Base-by-base conservation (phyloP, 2,888 invertebrate species). In the Drosophila subsilvestris region DNA sequence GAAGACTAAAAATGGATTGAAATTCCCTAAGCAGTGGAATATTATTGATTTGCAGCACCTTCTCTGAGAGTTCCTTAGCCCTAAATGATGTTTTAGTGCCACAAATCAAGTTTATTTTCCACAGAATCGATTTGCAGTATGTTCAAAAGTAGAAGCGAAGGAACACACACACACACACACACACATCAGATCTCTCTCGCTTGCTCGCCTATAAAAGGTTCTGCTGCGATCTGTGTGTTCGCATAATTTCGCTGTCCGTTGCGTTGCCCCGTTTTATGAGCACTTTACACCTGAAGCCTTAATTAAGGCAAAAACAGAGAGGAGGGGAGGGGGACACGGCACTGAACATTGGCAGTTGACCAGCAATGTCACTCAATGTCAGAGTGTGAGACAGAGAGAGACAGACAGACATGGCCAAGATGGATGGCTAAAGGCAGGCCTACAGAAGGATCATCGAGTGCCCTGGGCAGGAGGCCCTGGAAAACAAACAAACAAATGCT, bases 311-410 rank as follows among this genome's bases (percentile, higher is more conserved):
- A 14, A 51, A 12, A 49, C 32, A 60, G 37, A 27, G 71, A 50
- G 62, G 51, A 74, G 49, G 0, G 12, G 29, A 4, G 2, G 29
- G 12, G 12, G 0, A 25, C 1, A 25, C 25, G 1, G 6, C 5
- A 25, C 25, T 29, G 10, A 75, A 67, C 72, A 74, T 76, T 76
- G 78, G 78, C 78, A 80, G 78, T 82, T 80, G 80, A 70, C 62
- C 72, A 62, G 80, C 76, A 80, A 81, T 88, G 86, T 89, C 86
- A 86, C 76, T 86, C 89, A 88, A 85, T 88, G 88, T 86, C 88
- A 88, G 79, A 75, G 62, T 18, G 51, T 44, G 51, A 59, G 25
- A 42, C 48, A 3, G 9, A 44, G 18, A 42, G 53, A 3, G 8
- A 3, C 3, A 29, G 20, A 18, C 7, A 42, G 37, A 22, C 20